These are phyloP conservation scores for Mystacides longicornis DNA, from an alignment of 2,888 invertebrate genomes.

Conservation along the genomic window DNA sequence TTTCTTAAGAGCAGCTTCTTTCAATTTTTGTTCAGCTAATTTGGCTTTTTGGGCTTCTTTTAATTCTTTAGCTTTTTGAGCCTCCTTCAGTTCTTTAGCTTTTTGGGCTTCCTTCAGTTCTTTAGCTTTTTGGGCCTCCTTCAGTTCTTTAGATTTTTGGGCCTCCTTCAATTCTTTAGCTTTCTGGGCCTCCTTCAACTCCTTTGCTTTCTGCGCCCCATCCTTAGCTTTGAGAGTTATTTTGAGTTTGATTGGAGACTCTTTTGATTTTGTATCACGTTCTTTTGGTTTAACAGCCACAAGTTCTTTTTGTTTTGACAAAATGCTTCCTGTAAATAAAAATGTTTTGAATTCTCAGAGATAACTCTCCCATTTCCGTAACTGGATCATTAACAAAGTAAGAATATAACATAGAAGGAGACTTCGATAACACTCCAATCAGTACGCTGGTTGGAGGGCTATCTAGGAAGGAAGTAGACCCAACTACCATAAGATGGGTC, in stretches of 20 bases:
- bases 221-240: constrained; percentile 6
- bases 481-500: no score
- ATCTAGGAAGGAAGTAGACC: no score
- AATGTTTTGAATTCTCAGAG: no score
- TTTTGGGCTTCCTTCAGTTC: constrained; percentile 7
- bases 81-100: constrained; percentile 3
- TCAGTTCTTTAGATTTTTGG: constrained; percentile 6
- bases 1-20: constrained; percentile 7
- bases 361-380: no score
- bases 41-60: constrained; percentile 2
- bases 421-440: no score
- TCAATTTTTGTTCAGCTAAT: constrained; percentile 3
- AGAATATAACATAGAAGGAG: no score
- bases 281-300: not conserved
- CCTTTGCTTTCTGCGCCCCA: not conserved
- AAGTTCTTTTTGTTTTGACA: not conserved
- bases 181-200: not conserved
- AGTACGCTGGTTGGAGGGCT: no score
- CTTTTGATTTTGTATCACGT: not conserved
- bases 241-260: not conserved
- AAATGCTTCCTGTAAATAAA: constrained; percentile 5
- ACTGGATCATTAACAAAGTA: no score
- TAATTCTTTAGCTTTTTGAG: constrained; percentile 4
- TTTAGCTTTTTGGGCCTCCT: constrained; percentile 4
- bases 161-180: constrained; percentile 5